Evolutionary conservation across 2,113 vertebrate genomes (phyloP).

Genomic region (Canis aureus): DNA sequence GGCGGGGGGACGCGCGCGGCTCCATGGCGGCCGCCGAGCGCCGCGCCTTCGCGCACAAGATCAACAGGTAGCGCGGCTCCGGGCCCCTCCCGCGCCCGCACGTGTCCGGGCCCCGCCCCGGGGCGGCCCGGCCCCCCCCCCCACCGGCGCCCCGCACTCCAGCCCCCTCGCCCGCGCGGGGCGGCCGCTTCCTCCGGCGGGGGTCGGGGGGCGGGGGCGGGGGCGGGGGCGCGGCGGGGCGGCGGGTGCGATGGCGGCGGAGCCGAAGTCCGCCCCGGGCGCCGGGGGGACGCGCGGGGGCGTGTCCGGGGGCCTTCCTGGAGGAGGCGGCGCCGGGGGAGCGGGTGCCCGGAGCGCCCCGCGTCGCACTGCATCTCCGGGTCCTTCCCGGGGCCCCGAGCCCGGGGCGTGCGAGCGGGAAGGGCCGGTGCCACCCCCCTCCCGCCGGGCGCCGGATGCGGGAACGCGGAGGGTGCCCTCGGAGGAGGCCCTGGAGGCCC

Average conservation of each 20-base stretch:
- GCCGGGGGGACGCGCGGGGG: background rate
- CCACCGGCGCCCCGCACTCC: background rate
- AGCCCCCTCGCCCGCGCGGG: background rate
- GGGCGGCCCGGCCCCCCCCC: background rate
- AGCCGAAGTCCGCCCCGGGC: background rate
- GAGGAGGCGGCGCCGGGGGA: background rate
- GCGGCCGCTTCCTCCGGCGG: background rate
- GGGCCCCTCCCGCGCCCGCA: background rate
- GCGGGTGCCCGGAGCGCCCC: too few species aligned
- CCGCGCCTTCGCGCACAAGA: slow-evolving; percentile 95
- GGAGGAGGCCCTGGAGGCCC: background rate
- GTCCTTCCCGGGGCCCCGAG: background rate
- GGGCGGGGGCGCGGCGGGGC: background rate
- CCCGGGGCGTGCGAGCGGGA: background rate
- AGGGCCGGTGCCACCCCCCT: background rate
- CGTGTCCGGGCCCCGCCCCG: slow-evolving; percentile 7
- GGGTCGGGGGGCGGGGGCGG: background rate
- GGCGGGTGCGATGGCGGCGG: background rate
- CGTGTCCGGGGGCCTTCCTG: slow-evolving; percentile 64
- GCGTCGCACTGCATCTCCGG: background rate
- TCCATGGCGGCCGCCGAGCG: slow-evolving; percentile 89
- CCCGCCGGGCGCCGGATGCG: background rate
- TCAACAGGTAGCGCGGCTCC: slow-evolving; percentile 90
- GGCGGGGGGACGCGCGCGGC: background rate
- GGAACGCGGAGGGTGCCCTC: background rate